Base-by-base conservation (phyloP, 2,888 invertebrate genomes). In the Deilephila elpenor region DNA sequence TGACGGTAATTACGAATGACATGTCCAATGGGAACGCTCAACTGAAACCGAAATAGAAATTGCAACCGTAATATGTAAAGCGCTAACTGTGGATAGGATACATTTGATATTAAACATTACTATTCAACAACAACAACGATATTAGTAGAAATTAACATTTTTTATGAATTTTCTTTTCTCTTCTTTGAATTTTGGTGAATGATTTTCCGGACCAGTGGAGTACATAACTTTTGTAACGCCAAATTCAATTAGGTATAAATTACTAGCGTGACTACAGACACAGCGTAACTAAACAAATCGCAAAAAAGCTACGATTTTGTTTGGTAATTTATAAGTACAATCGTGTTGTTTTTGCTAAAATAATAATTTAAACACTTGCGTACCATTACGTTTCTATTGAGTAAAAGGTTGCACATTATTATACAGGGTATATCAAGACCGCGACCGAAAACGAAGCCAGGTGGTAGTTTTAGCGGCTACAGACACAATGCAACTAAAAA, bases 121-220 rank as follows among this genome's bases (percentile, higher is more conserved):
- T 34, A 5, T 7, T 51, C 67, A 51, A 44, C 25, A 17, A 67
- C 29, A 1, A n/a, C 56, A 25, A 44, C 20, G 14, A 44, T 44
- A 64, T 64, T 44, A 11, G 25, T 44, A 64, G 14, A 51, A 67
- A 51, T 17, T 19, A 25, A 67, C 67, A 67, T 67, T 51, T 67
- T 67, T 51, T 17, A 67, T 51, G 51, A 67, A 67, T 67, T 67
- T 51, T 29, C 51, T 67, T 67, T 25, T 67, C 67, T 67, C 51
- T 25, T 67, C 51, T 67, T 67, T 67, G 67, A 67, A 67, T 51
- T 67, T 20, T 25, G 7, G 25, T 51, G 67, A 67, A 67, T 67
- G 44, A 67, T 67, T 67, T 67, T 67, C 67, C 67, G 67, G 51
- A 25, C 67, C 67, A 67, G 51, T 51, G 67, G 67, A 67, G 67